These are phyloP conservation scores for Peromyscus nudipes DNA, from an alignment of 2,797 vertebrate genomes.

Conservation along the genomic window DNA sequence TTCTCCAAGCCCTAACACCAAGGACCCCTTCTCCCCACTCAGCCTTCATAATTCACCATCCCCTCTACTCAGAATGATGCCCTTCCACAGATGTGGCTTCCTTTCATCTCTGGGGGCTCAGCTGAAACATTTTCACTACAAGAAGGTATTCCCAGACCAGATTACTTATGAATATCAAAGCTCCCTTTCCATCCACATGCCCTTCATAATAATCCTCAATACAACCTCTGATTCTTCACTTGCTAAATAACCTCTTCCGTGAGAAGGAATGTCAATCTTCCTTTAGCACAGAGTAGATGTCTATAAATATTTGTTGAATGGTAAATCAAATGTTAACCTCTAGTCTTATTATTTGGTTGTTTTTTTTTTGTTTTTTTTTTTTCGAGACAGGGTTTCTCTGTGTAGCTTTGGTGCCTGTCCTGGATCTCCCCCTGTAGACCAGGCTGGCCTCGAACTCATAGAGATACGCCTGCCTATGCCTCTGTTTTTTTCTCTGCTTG, in stretches of 20 bases:
- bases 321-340: conserved; percentile 20
- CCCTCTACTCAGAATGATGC: neutral
- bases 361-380: too few species aligned
- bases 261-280: neutral
- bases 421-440: too few species aligned
- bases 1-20: neutral
- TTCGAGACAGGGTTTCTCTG: too few species aligned
- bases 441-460: too few species aligned
- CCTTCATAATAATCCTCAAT: neutral
- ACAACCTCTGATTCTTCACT: neutral
- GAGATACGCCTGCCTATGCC: too few species aligned
- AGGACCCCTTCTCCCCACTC: neutral
- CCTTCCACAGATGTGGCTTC: neutral
- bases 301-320: neutral
- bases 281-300: neutral
- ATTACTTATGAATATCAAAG: neutral
- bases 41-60: neutral
- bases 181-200: neutral
- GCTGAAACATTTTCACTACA: neutral
- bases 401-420: too few species aligned
- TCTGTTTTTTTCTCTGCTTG: too few species aligned
- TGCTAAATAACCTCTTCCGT: neutral
- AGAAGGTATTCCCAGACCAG: neutral
- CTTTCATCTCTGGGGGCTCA: neutral
- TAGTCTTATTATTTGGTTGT: neutral